Base-by-base conservation (phyloP, 1,140 invertebrate species). In the Frieseomelitta varia region DNA sequence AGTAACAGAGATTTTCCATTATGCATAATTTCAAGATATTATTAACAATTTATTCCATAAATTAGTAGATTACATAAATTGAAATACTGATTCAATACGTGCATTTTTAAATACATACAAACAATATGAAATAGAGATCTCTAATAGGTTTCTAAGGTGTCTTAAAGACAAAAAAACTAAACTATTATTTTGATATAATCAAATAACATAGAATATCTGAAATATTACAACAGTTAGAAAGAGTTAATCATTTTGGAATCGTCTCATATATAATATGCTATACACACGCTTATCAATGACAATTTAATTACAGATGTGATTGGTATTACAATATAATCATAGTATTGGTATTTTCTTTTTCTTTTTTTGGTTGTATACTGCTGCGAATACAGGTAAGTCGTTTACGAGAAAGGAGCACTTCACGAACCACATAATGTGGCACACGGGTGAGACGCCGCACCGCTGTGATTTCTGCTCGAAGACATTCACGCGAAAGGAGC, bases 351-450 rank as follows among this genome's bases (percentile, higher is more conserved):
- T 71, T 58, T 47, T 77, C 17, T 81, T 53, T 73, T 30, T 55
- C 27, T 85, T 71, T 82, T 88, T 79, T 89, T 82, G 58, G 72
- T 86, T 91, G 78, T 85, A 91, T 90, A 75, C 77, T 30, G 81
- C 77, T 90, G 65, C 75, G 24, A 84, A 89, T 87, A 77, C 87
- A 95, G 94, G 94, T 86, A 98, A 98, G 95, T 97, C 97, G 67
- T 98, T 98, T 94, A 98, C 97, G 74, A 96, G 97, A 92, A 97
- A 97, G 95, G 97, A 97, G 95, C 97, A 97, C 93, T 97, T 97
- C 95, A 97, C 97, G 96, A 97, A 97, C 95, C 97, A 98, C 95
- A 97, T 97, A 93, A 96, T 97, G 96, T 97, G 97, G 96, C 97
- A 98, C 92, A 97, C 97, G 86, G 97, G 98, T 84, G 97, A 98